Base-by-base conservation (phyloP, 1,140 invertebrate species). In the Lasioglossum albipes region DNA sequence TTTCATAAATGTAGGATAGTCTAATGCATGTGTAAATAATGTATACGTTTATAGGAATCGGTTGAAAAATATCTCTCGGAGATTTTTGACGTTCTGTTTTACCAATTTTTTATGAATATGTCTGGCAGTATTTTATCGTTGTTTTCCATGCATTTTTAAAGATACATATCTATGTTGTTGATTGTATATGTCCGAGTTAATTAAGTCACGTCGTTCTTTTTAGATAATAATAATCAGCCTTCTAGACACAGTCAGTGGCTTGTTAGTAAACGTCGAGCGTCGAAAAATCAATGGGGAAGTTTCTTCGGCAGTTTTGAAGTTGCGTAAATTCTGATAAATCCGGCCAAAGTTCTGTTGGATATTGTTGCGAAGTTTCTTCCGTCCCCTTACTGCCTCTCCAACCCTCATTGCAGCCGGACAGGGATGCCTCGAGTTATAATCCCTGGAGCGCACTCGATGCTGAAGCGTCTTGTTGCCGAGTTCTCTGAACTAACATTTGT, bases 371-470 rank as follows among this genome's bases (percentile, higher is more conserved):
- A 76, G 36, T 76, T 76, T 45, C n/a, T n/a, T 7, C 18, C 20
- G 5, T 1, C 57, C 57, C 57, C 36, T 41, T 65, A 57, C 66
- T 31, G 5, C 36, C 36, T 36, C 36, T 65, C 10, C 45, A 12
- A 49, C 45, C 45, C 45, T 10, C 45, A 12, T 69, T 59, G 62
- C 20, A 62, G 18, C 5, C 20, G 52, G 62, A 69, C 75, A 45
- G 31, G 10, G 65, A 59, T 42, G 16, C 49, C 36, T 49, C 10
- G 7, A 76, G 65, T 59, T 69, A 54, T 76, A 68, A 68, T 76
- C 65, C 65, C 75, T 45, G 49, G 65, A 69, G 49, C 22, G 45
- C 49, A 69, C 49, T 69, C 52, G 52, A 68, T 59, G 65, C 36
- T 69, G 45, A 68, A 76, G 36, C 57, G 52, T 59, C 36, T 31